Base-by-base conservation (phyloP, 2,888 invertebrate genomes). In the Stenodera caucasica region DNA sequence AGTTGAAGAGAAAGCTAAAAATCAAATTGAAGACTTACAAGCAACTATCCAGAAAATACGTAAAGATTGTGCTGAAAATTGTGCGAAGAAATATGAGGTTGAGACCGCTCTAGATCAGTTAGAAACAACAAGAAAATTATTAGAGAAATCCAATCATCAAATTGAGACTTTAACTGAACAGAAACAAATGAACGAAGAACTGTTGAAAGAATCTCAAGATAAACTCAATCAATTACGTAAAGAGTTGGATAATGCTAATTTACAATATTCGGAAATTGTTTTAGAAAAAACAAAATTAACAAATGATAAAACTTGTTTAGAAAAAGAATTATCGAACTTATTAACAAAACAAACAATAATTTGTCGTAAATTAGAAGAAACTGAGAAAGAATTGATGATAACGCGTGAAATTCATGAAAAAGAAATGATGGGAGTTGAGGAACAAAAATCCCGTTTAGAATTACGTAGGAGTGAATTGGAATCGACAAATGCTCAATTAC, bases 181-280 rank as follows among this genome's bases (percentile, higher is more conserved):
- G 49, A 75, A 83, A 15, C 76, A 78, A 40, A 79, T 82, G 26
- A 81, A 80, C 50, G 82, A 84, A 63, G 72, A 76, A 82, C 82
- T 45, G 75, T 82, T 15, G 74, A 57, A 66, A 60, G 65, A 78
- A 71, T 65, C 79, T 53, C 77, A 84, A 65, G 75, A 86, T 58
- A 84, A 82, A 14, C 83, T 88, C 58, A 83, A 86, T 15, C 78
- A 82, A 0, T 76, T 90, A n/a, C 68, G 72, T n/a, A 83, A 86
- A 57, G 88, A 89, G 56, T 82, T 91, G 12, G 90, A 92, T 72
- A 86, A 88, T 65, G 85, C 89, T 0, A 88, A 88, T 0, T 81
- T 91, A n/a, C 86, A 88, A 65, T 88, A 89, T 18, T 91, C 92
- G 0, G 88, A 90, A 74, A 86, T 87, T 0, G 85, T 90, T 0